Evolutionary conservation across 2,888 invertebrate genomes (phyloP).

Genomic region (Timema podura): DNA sequence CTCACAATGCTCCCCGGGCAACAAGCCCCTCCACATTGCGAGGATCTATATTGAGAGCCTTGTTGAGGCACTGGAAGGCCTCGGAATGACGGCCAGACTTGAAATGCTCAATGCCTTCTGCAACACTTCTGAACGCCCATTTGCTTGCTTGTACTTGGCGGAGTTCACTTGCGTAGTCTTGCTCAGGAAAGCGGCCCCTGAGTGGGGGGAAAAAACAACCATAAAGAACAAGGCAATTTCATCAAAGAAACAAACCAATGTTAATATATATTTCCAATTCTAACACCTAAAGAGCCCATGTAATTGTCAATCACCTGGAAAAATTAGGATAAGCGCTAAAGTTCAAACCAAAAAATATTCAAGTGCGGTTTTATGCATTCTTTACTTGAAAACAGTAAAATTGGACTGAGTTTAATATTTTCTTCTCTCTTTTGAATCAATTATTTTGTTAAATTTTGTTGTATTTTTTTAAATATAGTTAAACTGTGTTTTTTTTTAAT

Average conservation of each 20-base stretch:
- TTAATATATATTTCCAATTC: too few species aligned
- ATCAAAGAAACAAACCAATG: background rate
- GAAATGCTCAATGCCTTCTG: slow-evolving; percentile 93
- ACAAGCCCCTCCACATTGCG: slow-evolving; percentile 89
- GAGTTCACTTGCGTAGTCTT: slow-evolving; percentile 79
- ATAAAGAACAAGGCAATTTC: background rate
- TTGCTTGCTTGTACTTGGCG: slow-evolving; percentile 88
- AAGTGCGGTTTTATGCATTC: too few species aligned
- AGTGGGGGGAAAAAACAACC: slow-evolving; percentile 29
- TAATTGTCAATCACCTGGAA: too few species aligned
- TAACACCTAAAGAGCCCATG: too few species aligned
- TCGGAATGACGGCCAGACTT: slow-evolving; percentile 90
- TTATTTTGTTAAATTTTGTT: too few species aligned
- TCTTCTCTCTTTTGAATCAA: too few species aligned
- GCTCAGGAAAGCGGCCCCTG: slow-evolving; percentile 70
- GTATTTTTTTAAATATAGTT: too few species aligned
- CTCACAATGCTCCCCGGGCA: slow-evolving; percentile 80
- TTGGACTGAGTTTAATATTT: too few species aligned
- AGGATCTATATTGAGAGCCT: slow-evolving; percentile 87
- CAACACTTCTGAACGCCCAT: slow-evolving; percentile 90
- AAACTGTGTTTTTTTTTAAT: too few species aligned
- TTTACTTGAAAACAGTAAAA: too few species aligned
- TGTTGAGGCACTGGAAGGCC: slow-evolving; percentile 91
- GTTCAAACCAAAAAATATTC: too few species aligned
- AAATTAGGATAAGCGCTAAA: too few species aligned